Percentiles rank a stretch among this genome's conserved stretches.
Evolutionary conservation across 2,113 vertebrate genomes (phyloP).

Genomic region (Oreotrochilus melanogaster): DNA sequence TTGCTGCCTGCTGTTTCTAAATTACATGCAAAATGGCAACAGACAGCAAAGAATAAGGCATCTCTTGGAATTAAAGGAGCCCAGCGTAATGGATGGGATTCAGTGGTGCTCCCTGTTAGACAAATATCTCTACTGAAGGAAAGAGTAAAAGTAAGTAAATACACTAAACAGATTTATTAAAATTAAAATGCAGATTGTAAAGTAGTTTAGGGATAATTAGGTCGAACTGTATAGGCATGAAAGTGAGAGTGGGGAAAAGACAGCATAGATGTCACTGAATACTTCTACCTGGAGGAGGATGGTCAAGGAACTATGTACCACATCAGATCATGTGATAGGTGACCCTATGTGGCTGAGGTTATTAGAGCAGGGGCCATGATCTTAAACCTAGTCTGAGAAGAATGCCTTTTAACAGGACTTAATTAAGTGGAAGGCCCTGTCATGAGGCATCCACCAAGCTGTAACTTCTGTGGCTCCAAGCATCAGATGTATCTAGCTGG

Average conservation of each 20-base stretch:
- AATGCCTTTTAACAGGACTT: background rate
- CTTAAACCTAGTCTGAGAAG: background rate
- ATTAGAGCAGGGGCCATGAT: background rate
- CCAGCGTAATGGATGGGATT: background rate
- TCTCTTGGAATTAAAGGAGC: conserved; percentile 25
- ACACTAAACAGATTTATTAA: background rate
- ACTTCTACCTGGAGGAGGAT: background rate
- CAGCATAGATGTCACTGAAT: background rate
- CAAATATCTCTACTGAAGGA: background rate
- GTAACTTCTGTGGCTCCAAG: background rate
- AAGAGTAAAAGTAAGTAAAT: conserved; percentile 18
- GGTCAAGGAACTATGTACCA: background rate
- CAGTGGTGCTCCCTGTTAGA: background rate
- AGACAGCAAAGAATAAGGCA: conserved; percentile 7
- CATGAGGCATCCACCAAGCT: background rate
- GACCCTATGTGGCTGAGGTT: background rate
- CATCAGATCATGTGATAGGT: background rate
- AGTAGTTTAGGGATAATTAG: background rate
- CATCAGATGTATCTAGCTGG: background rate
- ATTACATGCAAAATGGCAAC: background rate
- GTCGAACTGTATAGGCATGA: background rate
- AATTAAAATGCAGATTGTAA: conserved; percentile 15
- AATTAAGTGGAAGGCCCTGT: background rate
- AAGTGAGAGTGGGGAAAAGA: background rate
- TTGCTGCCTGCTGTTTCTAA: conserved; percentile 56